Conservation (phyloP, 2,797 vertebrate species). For the Molothrus ater region DNA sequence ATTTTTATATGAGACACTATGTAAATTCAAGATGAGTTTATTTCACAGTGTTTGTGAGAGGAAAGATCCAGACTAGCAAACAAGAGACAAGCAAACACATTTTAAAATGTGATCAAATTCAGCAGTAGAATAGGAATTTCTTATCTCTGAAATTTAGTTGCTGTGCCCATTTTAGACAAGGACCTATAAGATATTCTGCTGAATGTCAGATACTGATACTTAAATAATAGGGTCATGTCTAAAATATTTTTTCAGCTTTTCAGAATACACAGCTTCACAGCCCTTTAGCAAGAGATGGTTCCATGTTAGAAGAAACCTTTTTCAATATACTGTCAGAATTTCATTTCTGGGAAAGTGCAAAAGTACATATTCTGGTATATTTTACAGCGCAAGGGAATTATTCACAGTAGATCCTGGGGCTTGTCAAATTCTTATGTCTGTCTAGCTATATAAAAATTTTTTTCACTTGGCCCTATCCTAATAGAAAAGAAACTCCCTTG, state of each 20-base stretch:
- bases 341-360: background rate
- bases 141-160: background rate
- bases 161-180: background rate
- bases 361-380: background rate
- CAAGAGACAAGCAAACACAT: background rate
- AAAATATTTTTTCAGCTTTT: background rate
- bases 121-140: background rate
- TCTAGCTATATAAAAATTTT: background rate
- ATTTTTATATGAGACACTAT: background rate
- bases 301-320: background rate
- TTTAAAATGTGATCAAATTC: background rate
- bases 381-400: background rate
- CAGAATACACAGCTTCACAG: background rate
- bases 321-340: background rate
- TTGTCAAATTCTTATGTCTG: background rate
- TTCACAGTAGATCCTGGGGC: background rate
- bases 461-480: background rate
- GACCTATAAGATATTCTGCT: background rate
- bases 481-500: background rate
- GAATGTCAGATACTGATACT: background rate
- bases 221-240: background rate
- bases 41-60: background rate
- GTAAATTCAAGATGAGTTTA: constrained; percentile 16
- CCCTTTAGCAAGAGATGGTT: background rate
- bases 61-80: background rate